These are phyloP conservation scores for Pilophorus perplexus DNA, from an alignment of 2,888 invertebrate species.

Conservation along the genomic window DNA sequence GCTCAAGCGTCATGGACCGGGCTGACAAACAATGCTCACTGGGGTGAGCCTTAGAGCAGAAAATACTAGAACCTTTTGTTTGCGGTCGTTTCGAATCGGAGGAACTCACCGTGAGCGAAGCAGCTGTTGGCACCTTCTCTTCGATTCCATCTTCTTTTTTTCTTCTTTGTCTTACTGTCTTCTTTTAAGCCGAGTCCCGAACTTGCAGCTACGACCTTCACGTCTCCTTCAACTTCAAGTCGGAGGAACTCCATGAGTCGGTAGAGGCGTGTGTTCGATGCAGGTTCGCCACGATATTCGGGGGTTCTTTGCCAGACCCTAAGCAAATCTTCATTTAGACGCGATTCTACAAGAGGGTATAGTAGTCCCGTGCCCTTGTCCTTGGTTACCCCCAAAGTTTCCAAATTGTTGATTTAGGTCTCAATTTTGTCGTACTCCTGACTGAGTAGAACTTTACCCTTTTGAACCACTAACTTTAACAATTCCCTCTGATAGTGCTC, in stretches of 20 bases:
- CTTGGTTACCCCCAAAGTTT: constrained; percentile 10
- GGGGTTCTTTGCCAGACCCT: constrained; percentile 17
- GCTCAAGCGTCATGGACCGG: too few species aligned
- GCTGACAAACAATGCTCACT: too few species aligned
- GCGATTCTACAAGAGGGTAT: constrained; percentile 15
- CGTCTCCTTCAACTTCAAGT: too few species aligned
- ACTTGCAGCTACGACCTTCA: background rate
- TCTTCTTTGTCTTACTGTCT: constrained; percentile 4
- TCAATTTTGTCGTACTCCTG: constrained; percentile 1
- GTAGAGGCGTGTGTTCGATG: background rate
- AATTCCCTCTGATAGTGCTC: too few species aligned
- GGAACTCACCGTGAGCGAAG: background rate
- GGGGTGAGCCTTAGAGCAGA: constrained; percentile 5
- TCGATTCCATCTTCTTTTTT: background rate
- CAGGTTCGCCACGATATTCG: constrained; percentile 3
- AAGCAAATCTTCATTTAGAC: constrained; percentile 7
- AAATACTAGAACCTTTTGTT: constrained; percentile 5
- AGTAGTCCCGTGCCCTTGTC: constrained; percentile 8
- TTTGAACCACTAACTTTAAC: constrained; percentile 1
- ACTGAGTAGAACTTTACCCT: background rate
- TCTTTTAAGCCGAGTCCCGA: constrained; percentile 13
- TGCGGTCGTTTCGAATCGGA: background rate
- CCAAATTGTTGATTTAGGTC: constrained; percentile 2
- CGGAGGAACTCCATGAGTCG: constrained; percentile 14
- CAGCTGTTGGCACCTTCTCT: too few species aligned